Conservation (phyloP, 2,888 invertebrate species). For the Drosophila mimetica region DNA sequence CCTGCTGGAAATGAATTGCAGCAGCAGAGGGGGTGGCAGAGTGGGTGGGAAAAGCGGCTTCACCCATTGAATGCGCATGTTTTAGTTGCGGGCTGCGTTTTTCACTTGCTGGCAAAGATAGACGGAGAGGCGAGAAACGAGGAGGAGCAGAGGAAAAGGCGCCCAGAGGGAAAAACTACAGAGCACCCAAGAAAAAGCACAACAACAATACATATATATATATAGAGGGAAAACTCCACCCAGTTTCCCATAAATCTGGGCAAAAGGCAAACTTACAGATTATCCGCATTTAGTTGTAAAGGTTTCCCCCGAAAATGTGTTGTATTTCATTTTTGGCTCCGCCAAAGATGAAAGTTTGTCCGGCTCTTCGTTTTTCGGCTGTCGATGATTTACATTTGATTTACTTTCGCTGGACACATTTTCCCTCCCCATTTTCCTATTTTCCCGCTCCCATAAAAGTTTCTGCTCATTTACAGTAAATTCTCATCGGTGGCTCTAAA, state of each 20-base stretch:
- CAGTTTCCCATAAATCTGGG: slow-evolving; percentile 76
- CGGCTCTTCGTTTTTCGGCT: slow-evolving; percentile 43
- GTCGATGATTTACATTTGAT: slow-evolving; percentile 81
- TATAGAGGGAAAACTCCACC: slow-evolving; percentile 71
- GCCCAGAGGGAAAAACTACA: slow-evolving; percentile 63
- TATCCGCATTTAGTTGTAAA: slow-evolving; percentile 83
- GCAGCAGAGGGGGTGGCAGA: slow-evolving; percentile 30
- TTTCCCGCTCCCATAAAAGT: slow-evolving; percentile 4
- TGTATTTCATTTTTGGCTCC: slow-evolving; percentile 77
- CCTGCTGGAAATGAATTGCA: slow-evolving; percentile 76
- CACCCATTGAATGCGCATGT: slow-evolving; percentile 76
- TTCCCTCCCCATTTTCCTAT: neutral
- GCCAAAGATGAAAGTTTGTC: slow-evolving; percentile 73
- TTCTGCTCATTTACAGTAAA: slow-evolving; percentile 73
- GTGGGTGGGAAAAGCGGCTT: slow-evolving; percentile 3
- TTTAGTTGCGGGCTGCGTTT: slow-evolving; percentile 65
- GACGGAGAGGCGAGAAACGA: slow-evolving; percentile 16
- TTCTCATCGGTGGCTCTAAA: slow-evolving; percentile 53
- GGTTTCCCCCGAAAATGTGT: slow-evolving; percentile 74
- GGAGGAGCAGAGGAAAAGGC: slow-evolving; percentile 5
- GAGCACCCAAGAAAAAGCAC: slow-evolving; percentile 70
- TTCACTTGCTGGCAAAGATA: slow-evolving; percentile 53
- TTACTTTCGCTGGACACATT: slow-evolving; percentile 58
- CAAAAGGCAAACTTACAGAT: slow-evolving; percentile 81
- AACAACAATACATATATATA: slow-evolving; percentile 57